Evolutionary conservation across 1,140 invertebrate species (phyloP).

Genomic region (Drosophila miranda): DNA sequence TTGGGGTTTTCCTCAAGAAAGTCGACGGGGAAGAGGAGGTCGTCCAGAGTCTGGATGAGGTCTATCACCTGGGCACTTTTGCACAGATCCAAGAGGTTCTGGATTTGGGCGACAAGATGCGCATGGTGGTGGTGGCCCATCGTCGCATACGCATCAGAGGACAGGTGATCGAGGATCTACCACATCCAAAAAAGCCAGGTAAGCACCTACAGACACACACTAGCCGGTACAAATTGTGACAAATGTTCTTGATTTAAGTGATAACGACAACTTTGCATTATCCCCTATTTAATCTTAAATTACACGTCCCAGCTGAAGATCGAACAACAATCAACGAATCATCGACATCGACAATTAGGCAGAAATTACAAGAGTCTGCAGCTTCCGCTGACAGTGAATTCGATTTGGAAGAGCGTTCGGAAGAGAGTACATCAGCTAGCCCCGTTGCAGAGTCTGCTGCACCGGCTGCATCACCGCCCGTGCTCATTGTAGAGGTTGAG

Average conservation of each 20-base stretch:
- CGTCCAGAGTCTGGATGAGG: slow-evolving; percentile 92
- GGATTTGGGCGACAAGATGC: slow-evolving; percentile 95
- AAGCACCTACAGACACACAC: slow-evolving; percentile 23
- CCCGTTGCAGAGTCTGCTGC: slow-evolving; percentile 52
- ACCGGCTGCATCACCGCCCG: slow-evolving; percentile 67
- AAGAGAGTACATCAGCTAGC: slow-evolving; percentile 47
- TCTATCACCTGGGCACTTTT: slow-evolving; percentile 97
- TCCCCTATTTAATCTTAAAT: too few relatives aligned
- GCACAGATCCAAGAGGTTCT: slow-evolving; percentile 99
- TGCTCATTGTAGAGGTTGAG: slow-evolving; percentile 97
- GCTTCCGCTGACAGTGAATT: too few relatives aligned
- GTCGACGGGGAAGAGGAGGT: slow-evolving; percentile 95
- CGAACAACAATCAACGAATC: too few relatives aligned
- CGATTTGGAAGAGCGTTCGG: background rate
- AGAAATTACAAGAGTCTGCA: too few relatives aligned
- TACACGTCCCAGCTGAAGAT: too few relatives aligned
- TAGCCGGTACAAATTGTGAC: too few relatives aligned
- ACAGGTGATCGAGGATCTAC: slow-evolving; percentile 88
- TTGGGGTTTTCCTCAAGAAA: slow-evolving; percentile 98
- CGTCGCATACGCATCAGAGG: slow-evolving; percentile 92
- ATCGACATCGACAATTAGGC: too few relatives aligned
- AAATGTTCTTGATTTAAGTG: too few relatives aligned
- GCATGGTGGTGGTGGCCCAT: slow-evolving; percentile 97
- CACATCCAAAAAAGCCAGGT: slow-evolving; percentile 82
- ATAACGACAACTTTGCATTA: too few relatives aligned